A percentile compares a stretch with the other conserved stretches of the same genome.
Evolutionary conservation across 2,113 vertebrate genomes (phyloP).

Genomic region (Prionailurus viverrinus): DNA sequence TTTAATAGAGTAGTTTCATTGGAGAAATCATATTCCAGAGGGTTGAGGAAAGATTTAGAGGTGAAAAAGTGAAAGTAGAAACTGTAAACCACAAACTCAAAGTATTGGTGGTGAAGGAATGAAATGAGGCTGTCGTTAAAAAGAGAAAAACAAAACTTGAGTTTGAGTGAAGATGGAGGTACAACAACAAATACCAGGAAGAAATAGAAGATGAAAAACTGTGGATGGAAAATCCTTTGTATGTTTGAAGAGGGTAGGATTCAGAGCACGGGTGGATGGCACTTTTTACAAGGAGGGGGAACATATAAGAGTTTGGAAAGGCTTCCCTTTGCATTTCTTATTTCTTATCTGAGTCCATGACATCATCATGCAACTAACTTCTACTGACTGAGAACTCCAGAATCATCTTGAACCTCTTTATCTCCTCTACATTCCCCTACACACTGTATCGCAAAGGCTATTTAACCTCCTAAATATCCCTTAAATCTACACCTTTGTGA

Average conservation of each 20-base stretch:
- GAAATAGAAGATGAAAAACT: background rate
- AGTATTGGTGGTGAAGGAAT: slow-evolving; percentile 4
- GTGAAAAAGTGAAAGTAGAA: slow-evolving; percentile 7
- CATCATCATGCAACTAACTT: background rate
- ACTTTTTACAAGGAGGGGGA: background rate
- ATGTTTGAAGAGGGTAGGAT: background rate
- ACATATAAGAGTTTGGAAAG: background rate
- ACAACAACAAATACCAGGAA: background rate
- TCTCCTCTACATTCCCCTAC: background rate
- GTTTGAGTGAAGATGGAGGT: background rate
- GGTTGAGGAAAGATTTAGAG: background rate
- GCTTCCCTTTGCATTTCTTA: background rate
- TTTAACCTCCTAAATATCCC: background rate
- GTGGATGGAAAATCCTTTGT: background rate
- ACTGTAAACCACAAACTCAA: background rate
- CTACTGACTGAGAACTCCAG: background rate
- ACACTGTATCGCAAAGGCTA: background rate
- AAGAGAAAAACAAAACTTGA: background rate
- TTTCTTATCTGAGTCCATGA: background rate
- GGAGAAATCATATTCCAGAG: background rate
- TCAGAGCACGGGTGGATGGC: background rate
- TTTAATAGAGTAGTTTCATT: slow-evolving; percentile 51
- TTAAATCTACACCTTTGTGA: background rate
- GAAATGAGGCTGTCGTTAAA: background rate
- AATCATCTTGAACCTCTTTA: background rate